Base-by-base conservation (phyloP, 2,113 vertebrate genomes). In the Carettochelys insculpta region DNA sequence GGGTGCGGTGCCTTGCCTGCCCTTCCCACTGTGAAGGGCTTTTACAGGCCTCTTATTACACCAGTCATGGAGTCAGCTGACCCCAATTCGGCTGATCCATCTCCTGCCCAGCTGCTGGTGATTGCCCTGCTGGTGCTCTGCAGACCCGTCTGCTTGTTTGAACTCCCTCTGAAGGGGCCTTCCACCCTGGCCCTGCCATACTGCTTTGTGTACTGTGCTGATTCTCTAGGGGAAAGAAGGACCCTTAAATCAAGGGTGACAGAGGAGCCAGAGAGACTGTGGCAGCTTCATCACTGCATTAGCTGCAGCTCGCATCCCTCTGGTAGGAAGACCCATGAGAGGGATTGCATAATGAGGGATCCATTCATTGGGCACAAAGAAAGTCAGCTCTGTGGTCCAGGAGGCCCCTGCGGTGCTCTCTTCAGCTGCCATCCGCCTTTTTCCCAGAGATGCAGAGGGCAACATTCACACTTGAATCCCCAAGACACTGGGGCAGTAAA, bases 181-280 rank as follows among this genome's bases (percentile, higher is more conserved):
- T n/a, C n/a, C n/a, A n/a, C n/a, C n/a, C n/a, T n/a, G n/a, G n/a
- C n/a, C n/a, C n/a, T n/a, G n/a, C n/a, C n/a, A n/a, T n/a, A n/a
- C n/a, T n/a, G 48, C 14, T 88, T 25, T 88, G 80, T 80, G 47
- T n/a, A 86, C 56, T 84, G 47, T 29, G 51, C 80, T 92, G 73
- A 87, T 90, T 93, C 96, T 11, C 82, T 90, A 80, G 75, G 76
- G 51, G 16, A 38, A 80, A 79, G 50, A 50, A 86, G 82, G 84
- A 93, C 56, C 77, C 14, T 31, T 85, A 91, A 93, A 95, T 92
- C 82, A 88, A 90, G 85, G 1, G 1, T 50, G n/a, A 22, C 73
- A 43, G 41, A 90, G 73, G 45, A 85, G 4, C 14, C 12, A 53
- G 41, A 87, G 77, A 47, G 86, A 82, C 85, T 88, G 58, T 5